Evolutionary conservation across 92 coral and sea anemone genomes (phyloP), one percentile per base, ranked within the genome.

Genomic region (Blastomussa wellsi): DNA sequence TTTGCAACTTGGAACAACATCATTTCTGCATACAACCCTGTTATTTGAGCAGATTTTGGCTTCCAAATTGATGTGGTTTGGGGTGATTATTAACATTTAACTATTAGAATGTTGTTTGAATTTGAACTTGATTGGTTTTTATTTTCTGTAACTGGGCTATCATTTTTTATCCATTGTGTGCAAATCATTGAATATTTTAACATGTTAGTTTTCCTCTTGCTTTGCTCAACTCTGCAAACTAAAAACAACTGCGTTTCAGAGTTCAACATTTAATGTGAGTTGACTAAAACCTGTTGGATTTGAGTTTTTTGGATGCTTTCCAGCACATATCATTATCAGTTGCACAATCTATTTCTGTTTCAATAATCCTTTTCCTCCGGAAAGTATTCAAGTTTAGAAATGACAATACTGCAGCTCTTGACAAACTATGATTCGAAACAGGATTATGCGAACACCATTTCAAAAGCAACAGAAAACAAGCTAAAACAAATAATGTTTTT

Each of bases 221-320:
- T 51, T 51, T 22, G 16, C 57, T 60, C 1, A 57, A 24, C 11
- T 24, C 9, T 1, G 7, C 29, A 5, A 7, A 62, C 33, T 44
- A 8, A 44, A 44, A 51, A 14, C 19, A 51, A 12, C 57, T 51
- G 57, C 57, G 31, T 57, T 5, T 24, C 29, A 4, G 26, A 24
- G 29, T 24, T 57, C 65, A 5, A 26, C 26, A 9, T 62, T 62
- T 62, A 62, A 62, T 62, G 10, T 62, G 68, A 33, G 35, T 29
- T 72, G 32, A 72, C 79, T 26, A 17, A 74, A 78, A 57, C 37
- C 62, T 12, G 64, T 62, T 7, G 36, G 7, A 42, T 20, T 13
- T 64, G 26, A 17, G 28, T 35, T 12, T 15, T 29, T 79, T 79
- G 83, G 83, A 79, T 15, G 7, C n/a, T 41, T 22, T 79, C 83